These are phyloP conservation scores for Trichoplusia ni DNA, from an alignment of 1,140 invertebrate species.

Conservation along the genomic window DNA sequence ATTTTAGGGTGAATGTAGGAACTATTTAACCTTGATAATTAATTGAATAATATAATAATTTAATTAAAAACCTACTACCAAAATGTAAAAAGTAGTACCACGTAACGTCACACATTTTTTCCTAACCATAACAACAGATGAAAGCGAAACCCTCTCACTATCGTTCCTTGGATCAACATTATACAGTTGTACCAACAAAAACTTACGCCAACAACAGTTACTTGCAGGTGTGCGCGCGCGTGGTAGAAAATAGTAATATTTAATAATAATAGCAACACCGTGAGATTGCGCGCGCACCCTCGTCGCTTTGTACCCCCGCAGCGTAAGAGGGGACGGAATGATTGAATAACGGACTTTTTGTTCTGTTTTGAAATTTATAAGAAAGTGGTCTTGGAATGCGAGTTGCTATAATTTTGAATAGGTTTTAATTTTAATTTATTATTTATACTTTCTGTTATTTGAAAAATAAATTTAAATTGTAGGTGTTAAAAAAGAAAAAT, in stretches of 20 bases:
- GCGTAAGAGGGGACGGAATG: background rate
- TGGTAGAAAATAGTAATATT: conserved; percentile 17
- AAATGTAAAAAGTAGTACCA: background rate
- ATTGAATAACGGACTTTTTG: conserved; percentile 5
- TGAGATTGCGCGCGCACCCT: conserved; percentile 10
- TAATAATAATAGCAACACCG: conserved; percentile 9
- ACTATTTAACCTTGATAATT: too few relatives aligned
- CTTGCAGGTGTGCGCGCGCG: conserved; percentile 4
- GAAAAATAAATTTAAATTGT: too few relatives aligned
- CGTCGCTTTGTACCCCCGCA: background rate
- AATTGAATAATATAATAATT: too few relatives aligned
- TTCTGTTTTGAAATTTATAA: too few relatives aligned
- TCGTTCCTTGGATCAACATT: background rate
- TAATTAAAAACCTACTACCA: too few relatives aligned
- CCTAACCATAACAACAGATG: background rate
- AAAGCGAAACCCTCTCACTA: conserved; percentile 20
- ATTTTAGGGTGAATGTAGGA: too few relatives aligned
- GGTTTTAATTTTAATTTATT: too few relatives aligned
- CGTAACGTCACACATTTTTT: background rate
- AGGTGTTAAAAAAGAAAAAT: too few relatives aligned
- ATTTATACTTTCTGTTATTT: too few relatives aligned
- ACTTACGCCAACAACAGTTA: conserved; percentile 14
- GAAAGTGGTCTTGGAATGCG: too few relatives aligned
- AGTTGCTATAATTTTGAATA: too few relatives aligned
- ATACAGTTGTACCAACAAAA: background rate